A percentile compares a stretch with the other conserved stretches of the same genome.
Conservation (phyloP, 2,797 vertebrate genomes). For the Melanogrammus aeglefinus region DNA sequence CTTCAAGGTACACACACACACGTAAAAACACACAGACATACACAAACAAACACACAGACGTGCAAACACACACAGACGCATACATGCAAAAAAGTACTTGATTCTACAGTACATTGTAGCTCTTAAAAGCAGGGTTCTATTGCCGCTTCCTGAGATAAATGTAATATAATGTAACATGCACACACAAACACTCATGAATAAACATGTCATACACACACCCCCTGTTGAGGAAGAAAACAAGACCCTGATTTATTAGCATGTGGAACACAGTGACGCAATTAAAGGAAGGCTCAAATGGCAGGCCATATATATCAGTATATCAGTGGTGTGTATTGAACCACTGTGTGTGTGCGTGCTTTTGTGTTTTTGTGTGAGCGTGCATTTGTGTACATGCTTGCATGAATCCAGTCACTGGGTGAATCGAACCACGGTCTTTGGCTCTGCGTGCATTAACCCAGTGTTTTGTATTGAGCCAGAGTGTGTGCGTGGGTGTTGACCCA, state of each 20-base stretch:
- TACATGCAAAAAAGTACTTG: not conserved
- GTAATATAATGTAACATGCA: too few relatives aligned
- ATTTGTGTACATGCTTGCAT: not conserved
- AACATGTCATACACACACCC: not conserved
- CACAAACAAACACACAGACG: not conserved
- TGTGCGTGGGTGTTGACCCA: not conserved
- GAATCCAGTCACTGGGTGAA: not conserved
- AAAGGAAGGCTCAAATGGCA: not conserved
- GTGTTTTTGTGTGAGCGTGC: slow-evolving; percentile 11
- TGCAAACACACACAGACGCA: not conserved
- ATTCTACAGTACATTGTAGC: too few relatives aligned
- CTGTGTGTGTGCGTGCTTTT: not conserved
- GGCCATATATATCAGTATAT: not conserved
- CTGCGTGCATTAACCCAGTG: slow-evolving; percentile 10
- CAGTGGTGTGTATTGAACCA: not conserved
- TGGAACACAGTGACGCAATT: not conserved
- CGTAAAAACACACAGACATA: not conserved
- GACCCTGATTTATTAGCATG: not conserved
- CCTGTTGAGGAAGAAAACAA: not conserved
- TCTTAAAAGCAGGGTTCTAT: too few relatives aligned
- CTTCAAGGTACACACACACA: slow-evolving; percentile 82
- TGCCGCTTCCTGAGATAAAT: too few relatives aligned
- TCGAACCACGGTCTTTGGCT: not conserved
- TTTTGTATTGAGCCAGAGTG: slow-evolving; percentile 4
- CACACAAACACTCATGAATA: not conserved